Evolutionary conservation across 2,113 vertebrate species (phyloP), one percentile per base, ranked within the genome.

Genomic region (Chaenogobius annularis): DNA sequence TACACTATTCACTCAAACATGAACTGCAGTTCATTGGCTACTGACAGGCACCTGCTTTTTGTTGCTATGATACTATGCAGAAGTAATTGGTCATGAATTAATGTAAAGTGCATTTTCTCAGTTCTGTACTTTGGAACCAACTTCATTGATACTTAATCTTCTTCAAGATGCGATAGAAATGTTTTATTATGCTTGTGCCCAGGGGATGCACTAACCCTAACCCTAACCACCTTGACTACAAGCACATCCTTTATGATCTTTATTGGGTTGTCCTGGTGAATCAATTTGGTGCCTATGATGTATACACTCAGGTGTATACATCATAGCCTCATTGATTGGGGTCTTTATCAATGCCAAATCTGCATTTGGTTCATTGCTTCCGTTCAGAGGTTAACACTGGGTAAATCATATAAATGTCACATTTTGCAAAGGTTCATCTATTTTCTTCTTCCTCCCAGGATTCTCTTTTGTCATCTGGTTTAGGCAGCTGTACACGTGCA

Each of bases 401-500:
- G 47, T 15, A 11, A 66, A 63, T 43, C 63, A 47, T 7, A 23
- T 22, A 64, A 43, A 20, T 11, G 19, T 46, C 6, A 66, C 12
- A 22, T 66, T n/a, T 46, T 43, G 35, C 61, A 19, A 10, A 7
- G 35, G 35, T 35, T 31, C 3, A 40, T 63, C 61, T 37, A 9
- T n/a, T n/a, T 35, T 40, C 66, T 69, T 35, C 11, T 48, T 19
- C 46, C 81, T 74, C 71, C 17, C 0, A 26, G 59, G 71, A 54
- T 3, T 43, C 62, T 66, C 43, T 61, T 63, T 52, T 14, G 40
- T 50, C n/a, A 0, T 72, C 72, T 77, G 26, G 26, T 62, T 37
- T 58, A 63, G 19, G 37, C 66, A 37, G 70, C 5, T 11, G 23
- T 13, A 62, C 75, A 83, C 58, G 44, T 71, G 71, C 59, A 17